Evolutionary conservation across 2,888 invertebrate species (phyloP).

Genomic region (Notocelia uddmanniana): DNA sequence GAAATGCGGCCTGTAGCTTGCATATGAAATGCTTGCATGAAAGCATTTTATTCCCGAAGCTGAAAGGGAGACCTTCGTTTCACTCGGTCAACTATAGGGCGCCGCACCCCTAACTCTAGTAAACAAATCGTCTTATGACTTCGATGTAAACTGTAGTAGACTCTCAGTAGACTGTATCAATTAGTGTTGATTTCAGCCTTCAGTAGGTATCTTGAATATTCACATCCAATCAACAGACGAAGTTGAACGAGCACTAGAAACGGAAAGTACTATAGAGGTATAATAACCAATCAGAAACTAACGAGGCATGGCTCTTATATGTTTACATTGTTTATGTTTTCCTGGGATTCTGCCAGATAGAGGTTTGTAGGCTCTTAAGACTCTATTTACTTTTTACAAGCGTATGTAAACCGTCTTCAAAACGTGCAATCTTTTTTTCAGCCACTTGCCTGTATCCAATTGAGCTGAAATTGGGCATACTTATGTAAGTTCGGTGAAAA

Average conservation of each 20-base stretch:
- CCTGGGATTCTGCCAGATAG: background rate
- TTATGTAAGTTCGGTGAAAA: too few species aligned
- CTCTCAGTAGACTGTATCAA: constrained; percentile 5
- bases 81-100: too few species aligned
- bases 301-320: background rate
- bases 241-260: constrained; percentile 6
- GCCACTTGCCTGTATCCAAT: too few species aligned
- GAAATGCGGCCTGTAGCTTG: too few species aligned
- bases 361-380: too few species aligned
- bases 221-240: constrained; percentile 12
- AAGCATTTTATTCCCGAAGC: too few species aligned
- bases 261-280: background rate
- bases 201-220: constrained; percentile 16
- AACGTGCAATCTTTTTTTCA: too few species aligned
- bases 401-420: too few species aligned
- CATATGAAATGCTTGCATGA: too few species aligned
- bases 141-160: constrained; percentile 1
- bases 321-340: background rate
- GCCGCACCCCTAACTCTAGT: background rate
- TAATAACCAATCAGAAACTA: constrained; percentile 13
- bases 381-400: too few species aligned
- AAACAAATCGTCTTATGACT: background rate
- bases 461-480: too few species aligned
- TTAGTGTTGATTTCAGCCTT: constrained; percentile 17
- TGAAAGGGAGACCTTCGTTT: too few species aligned